Conservation (phyloP, 1,140 invertebrate genomes). For the Drosophila teissieri region DNA sequence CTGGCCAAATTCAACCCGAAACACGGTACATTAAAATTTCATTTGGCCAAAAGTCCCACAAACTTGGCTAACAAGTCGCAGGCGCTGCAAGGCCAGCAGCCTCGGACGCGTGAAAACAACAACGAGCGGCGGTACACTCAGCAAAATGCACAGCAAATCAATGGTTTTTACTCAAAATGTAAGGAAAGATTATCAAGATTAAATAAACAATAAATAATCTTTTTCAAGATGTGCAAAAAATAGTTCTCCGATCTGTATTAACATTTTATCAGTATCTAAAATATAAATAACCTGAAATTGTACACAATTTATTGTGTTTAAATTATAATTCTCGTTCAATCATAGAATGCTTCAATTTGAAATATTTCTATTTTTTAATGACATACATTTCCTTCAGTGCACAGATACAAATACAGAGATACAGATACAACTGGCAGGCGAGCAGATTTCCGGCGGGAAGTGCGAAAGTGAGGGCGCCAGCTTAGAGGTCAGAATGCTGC, state of each 20-base stretch:
- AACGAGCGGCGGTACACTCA: constrained; percentile 8
- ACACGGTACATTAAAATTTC: constrained; percentile 59
- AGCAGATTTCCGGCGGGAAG: constrained; percentile 5
- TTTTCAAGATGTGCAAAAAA: too few species aligned
- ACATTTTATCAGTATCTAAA: too few species aligned
- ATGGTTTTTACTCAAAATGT: neutral
- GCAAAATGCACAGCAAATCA: neutral
- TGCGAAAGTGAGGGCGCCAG: constrained; percentile 15
- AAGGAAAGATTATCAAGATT: neutral
- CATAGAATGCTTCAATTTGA: too few species aligned
- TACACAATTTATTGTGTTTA: too few species aligned
- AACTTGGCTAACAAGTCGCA: constrained; percentile 57
- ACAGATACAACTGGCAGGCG: constrained; percentile 12
- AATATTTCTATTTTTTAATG: rapidly evolving
- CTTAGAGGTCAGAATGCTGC: constrained; percentile 43
- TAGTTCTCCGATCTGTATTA: too few species aligned
- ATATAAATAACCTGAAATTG: too few species aligned
- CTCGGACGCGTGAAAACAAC: constrained; percentile 30
- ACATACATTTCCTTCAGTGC: neutral
- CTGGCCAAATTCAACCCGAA: constrained; percentile 41
- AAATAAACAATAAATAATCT: too few species aligned
- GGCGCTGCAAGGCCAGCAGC: constrained; percentile 29
- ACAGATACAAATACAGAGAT: constrained; percentile 21
- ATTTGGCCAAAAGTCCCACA: constrained; percentile 60
- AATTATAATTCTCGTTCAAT: too few species aligned